Percentiles rank a stretch among this genome's conserved stretches.
These are phyloP conservation scores for Drosophila auraria DNA, from an alignment of 1,140 invertebrate species.

Conservation along the genomic window DNA sequence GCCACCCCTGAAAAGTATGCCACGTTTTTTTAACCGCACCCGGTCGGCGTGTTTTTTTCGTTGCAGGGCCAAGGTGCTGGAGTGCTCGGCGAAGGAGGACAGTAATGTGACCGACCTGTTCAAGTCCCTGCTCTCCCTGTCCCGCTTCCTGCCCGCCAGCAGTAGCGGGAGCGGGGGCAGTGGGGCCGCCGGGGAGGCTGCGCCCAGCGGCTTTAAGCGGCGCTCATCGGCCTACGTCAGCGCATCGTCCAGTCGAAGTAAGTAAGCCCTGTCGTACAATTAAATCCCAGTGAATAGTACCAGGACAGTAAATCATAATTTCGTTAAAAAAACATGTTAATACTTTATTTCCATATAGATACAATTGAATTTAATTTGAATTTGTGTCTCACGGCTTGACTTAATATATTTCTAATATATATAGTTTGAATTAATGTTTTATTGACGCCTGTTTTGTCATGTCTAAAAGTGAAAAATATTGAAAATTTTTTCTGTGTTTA, in stretches of 20 bases:
- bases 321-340: too few species aligned
- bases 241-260: slow-evolving; percentile 86
- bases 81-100: slow-evolving; percentile 93
- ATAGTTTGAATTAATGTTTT: too few species aligned
- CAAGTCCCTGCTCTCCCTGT: slow-evolving; percentile 89
- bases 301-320: neutral
- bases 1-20: slow-evolving; percentile 29
- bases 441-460: too few species aligned
- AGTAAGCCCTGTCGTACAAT: slow-evolving; percentile 41
- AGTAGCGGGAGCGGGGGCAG: slow-evolving; percentile 85
- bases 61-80: slow-evolving; percentile 90
- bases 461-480: too few species aligned
- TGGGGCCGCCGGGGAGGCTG: slow-evolving; percentile 86
- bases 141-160: slow-evolving; percentile 87
- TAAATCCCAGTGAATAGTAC: neutral
- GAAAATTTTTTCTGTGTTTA: too few species aligned
- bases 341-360: too few species aligned
- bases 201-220: slow-evolving; percentile 88
- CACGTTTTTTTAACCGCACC: slow-evolving; percentile 31
- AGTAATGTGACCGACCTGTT: slow-evolving; percentile 92
- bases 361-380: too few species aligned
- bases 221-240: slow-evolving; percentile 91
- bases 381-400: too few species aligned
- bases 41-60: neutral
- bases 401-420: too few species aligned